phyloP scores from a whole-genome alignment of 2,113 vertebrate genomes.

The Phocoena sinus region DNA sequence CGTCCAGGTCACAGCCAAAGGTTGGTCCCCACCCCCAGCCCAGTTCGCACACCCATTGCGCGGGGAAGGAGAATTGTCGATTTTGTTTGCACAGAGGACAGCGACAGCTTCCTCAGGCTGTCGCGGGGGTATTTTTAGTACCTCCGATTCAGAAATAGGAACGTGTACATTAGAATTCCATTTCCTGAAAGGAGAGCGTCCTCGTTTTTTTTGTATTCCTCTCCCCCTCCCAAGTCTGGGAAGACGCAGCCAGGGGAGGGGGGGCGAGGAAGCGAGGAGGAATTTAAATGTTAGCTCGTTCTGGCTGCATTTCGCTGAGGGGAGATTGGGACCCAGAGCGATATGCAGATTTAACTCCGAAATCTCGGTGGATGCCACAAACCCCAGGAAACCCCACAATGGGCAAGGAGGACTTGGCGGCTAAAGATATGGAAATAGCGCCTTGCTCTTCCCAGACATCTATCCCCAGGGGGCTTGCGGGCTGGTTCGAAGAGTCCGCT shows the following conservation, averaged over 20 bases:
- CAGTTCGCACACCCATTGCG: constrained; percentile 56
- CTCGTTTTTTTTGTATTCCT: constrained; percentile 64
- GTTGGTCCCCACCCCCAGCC: constrained; percentile 1
- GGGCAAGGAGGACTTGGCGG: not conserved
- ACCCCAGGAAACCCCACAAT: constrained; percentile 53
- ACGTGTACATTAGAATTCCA: constrained; percentile 77
- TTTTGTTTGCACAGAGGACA: constrained; percentile 75
- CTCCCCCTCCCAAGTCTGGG: constrained; percentile 64
- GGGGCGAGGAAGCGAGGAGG: constrained; percentile 63
- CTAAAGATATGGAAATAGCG: not conserved
- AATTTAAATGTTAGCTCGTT: constrained; percentile 72
- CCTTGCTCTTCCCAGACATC: not conserved
- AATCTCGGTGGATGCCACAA: constrained; percentile 6
- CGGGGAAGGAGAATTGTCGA: constrained; percentile 66
- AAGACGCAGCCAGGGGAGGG: constrained; percentile 62
- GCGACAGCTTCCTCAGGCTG: constrained; percentile 77
- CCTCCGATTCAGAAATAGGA: constrained; percentile 78
- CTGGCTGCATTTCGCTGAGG: constrained; percentile 62
- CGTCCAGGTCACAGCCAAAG: not conserved
- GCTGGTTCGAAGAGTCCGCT: not conserved
- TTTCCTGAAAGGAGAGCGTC: constrained; percentile 78
- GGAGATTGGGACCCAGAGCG: constrained; percentile 59
- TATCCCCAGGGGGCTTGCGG: not conserved
- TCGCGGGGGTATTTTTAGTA: constrained; percentile 75
- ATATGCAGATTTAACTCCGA: constrained; percentile 59